Evolutionary conservation across 1,140 invertebrate species (phyloP).

Genomic region (Aphelinus atriplicis): DNA sequence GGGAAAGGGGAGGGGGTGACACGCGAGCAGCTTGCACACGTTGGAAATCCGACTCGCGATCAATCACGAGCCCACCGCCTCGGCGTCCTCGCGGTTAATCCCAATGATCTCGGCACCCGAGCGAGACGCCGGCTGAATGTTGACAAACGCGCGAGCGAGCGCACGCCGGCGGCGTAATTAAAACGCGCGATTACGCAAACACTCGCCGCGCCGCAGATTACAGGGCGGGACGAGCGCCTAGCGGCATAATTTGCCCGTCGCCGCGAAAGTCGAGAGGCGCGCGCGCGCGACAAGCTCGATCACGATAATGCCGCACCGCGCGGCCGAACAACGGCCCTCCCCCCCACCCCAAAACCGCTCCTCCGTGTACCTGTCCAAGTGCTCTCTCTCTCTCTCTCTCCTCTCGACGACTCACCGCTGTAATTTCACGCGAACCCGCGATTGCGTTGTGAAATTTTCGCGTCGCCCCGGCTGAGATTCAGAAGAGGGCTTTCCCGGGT

Average conservation of each 20-base stretch:
- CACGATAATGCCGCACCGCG: too few species aligned
- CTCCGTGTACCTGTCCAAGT: background rate
- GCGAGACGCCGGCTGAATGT: background rate
- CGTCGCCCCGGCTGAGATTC: background rate
- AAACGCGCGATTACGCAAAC: slow-evolving; percentile 9
- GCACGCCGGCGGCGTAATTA: background rate
- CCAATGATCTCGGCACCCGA: background rate
- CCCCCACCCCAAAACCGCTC: too few species aligned
- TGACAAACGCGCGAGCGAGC: background rate
- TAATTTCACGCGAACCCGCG: too few species aligned
- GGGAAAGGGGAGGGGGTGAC: too few species aligned
- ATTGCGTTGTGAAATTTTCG: background rate
- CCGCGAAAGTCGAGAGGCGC: too few species aligned
- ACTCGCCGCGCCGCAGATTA: slow-evolving; percentile 1
- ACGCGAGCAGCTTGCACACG: too few species aligned
- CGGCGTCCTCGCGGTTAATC: background rate
- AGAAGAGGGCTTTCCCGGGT: too few species aligned
- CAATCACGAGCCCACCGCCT: background rate
- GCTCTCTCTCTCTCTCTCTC: slow-evolving; percentile 6
- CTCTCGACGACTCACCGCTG: too few species aligned
- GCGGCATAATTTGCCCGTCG: too few species aligned
- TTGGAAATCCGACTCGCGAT: background rate
- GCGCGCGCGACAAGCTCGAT: too few species aligned
- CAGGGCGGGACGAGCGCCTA: background rate
- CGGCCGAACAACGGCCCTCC: too few species aligned